Percentiles rank a stretch among this genome's conserved stretches.
These are phyloP conservation scores for Rhadina sibilatrix DNA, from an alignment of 2,113 vertebrate genomes.

Conservation along the genomic window DNA sequence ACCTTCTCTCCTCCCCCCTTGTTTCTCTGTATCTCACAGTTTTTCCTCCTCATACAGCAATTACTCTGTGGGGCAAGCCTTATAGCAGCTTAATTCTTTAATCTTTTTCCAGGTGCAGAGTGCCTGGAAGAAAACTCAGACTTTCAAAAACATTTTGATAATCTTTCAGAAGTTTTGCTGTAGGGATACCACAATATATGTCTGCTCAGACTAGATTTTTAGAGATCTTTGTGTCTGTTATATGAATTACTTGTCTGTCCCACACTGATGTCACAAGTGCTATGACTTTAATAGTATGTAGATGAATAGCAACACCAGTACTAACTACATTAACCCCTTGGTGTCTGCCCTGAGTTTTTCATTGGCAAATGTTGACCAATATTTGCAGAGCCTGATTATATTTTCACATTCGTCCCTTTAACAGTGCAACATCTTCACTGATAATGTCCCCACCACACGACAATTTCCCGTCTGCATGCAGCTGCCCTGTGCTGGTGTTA, in stretches of 20 bases:
- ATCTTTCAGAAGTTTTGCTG: constrained; percentile 12
- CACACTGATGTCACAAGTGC: neutral
- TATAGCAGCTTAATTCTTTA: neutral
- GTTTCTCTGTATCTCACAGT: neutral
- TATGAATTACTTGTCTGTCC: neutral
- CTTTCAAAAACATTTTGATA: constrained; percentile 44
- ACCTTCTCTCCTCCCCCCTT: neutral
- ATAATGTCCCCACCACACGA: neutral
- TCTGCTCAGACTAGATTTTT: neutral
- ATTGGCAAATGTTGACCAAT: neutral
- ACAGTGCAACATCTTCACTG: neutral
- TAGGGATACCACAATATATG: neutral
- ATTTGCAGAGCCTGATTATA: neutral
- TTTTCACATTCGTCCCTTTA: neutral
- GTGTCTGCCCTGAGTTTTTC: neutral
- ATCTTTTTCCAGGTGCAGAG: constrained; percentile 35
- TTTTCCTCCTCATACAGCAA: neutral
- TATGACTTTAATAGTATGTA: neutral
- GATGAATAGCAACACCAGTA: neutral
- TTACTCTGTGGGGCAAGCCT: neutral
- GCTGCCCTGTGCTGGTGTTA: neutral
- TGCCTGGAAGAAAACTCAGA: constrained; percentile 23
- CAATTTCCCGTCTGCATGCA: neutral
- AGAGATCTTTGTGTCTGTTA: neutral
- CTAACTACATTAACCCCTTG: neutral